Conservation (phyloP, 2,113 vertebrate genomes). For the Cyphomyrus plagiostoma region DNA sequence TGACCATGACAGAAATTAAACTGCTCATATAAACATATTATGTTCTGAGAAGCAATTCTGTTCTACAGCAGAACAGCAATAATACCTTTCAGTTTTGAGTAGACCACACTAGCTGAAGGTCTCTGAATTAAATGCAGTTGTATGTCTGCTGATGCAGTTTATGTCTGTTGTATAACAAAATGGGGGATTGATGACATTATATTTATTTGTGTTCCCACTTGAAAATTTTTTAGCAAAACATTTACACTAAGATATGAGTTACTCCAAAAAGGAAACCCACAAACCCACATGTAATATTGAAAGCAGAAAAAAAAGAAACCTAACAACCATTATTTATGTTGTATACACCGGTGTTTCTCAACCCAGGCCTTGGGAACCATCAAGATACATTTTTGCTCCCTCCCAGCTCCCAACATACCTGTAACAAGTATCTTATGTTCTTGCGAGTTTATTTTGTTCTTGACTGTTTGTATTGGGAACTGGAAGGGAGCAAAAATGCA, state of each 20-base stretch:
- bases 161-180: neutral
- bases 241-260: neutral
- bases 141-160: neutral
- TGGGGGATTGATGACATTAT: neutral
- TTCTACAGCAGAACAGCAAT: constrained; percentile 12
- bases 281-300: neutral
- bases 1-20: constrained; percentile 23
- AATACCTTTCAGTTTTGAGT: constrained; percentile 27
- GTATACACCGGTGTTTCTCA: neutral
- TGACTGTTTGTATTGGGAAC: neutral
- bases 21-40: constrained; percentile 7
- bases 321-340: neutral
- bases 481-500: neutral
- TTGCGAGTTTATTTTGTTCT: neutral
- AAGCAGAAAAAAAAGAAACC: neutral
- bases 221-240: neutral
- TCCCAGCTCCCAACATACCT: neutral
- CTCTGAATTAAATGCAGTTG: neutral
- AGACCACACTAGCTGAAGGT: constrained; percentile 16
- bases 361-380: neutral
- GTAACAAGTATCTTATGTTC: neutral
- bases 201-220: neutral
- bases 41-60: neutral
- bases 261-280: neutral
- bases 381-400: neutral